Base-by-base conservation (phyloP, 2,113 vertebrate species). In the Chaenogobius annularis region DNA sequence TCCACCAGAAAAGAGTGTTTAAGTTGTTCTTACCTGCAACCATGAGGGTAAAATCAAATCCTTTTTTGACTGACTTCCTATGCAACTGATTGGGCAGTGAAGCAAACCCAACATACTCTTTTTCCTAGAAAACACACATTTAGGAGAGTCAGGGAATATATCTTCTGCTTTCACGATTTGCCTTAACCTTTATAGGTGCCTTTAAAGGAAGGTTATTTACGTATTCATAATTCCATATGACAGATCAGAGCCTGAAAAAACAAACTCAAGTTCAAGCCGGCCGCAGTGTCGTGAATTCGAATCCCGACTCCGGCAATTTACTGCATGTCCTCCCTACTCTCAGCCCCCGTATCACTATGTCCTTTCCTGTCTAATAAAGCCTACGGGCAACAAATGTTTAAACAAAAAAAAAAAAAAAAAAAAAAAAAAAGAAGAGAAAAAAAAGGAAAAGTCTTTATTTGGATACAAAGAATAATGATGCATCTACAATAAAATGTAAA, bases 41-140 rank as follows among this genome's bases (percentile, higher is more conserved):
- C 92, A 93, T 88, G 26, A 93, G 90, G 0, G 92, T 93, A 81
- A 93, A 93, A 79, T 93, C 92, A 12, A 93, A 93, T 0, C 92
- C 92, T 68, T 92, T 93, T 46, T 93, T 93, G 72, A 93, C 92
- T 0, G 92, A 93, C 85, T 93, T 93, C 66, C 91, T 89, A 82
- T 93, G 91, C 48, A 93, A 82, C 79, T 93, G 92, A 80, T 91
- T 93, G 10, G 92, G 92, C 59, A 93, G 80, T 3, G 91, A 92
- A 1, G 92, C 92, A 58, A 93, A 93, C 0, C 92, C 92, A 0
- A 93, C 92, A 8, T 93, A 93, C 3, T 93, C 91, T 64, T 91
- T 93, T 40, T 91, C 90, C 91, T 92, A 10, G 3, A 77, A 74
- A 74, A 72, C 43, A 54, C 44, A 67, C 5, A 48, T 5, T 20